Percentiles rank a stretch among this genome's conserved stretches.
Conservation (phyloP, 2,888 invertebrate species). For the Willowsia nigromaculata region DNA sequence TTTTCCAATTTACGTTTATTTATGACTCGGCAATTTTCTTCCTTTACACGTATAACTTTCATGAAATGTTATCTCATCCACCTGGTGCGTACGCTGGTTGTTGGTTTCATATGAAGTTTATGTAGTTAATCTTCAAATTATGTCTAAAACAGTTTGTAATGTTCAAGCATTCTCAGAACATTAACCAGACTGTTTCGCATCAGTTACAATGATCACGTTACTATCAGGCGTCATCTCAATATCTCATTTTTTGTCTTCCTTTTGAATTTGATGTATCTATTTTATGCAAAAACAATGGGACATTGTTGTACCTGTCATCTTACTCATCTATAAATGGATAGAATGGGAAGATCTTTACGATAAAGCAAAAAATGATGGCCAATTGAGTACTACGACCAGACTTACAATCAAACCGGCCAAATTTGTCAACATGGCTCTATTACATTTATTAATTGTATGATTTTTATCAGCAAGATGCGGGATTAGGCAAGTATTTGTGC, state of each 20-base stretch:
- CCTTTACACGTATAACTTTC: too few species aligned
- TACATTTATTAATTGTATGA: background rate
- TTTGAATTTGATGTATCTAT: background rate
- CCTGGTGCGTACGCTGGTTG: too few species aligned
- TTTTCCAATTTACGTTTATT: too few species aligned
- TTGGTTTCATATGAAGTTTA: too few species aligned
- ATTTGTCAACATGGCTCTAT: background rate
- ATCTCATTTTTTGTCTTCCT: background rate
- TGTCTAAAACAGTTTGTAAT: too few species aligned
- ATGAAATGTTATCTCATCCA: too few species aligned
- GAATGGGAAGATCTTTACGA: background rate
- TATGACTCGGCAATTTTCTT: too few species aligned
- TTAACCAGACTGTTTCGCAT: too few species aligned
- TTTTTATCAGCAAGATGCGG: background rate
- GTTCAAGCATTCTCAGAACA: too few species aligned
- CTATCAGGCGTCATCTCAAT: background rate
- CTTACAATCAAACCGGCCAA: background rate
- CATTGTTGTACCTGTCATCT: background rate
- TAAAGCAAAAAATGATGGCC: background rate
- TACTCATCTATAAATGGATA: background rate
- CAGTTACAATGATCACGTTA: background rate
- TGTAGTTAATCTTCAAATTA: too few species aligned
- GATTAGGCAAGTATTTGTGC: too few species aligned
- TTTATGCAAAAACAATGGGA: background rate
- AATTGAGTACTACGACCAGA: background rate